phyloP scores from a whole-genome alignment of 2,113 vertebrate species.

The Campylorhamphus procurvoides region DNA sequence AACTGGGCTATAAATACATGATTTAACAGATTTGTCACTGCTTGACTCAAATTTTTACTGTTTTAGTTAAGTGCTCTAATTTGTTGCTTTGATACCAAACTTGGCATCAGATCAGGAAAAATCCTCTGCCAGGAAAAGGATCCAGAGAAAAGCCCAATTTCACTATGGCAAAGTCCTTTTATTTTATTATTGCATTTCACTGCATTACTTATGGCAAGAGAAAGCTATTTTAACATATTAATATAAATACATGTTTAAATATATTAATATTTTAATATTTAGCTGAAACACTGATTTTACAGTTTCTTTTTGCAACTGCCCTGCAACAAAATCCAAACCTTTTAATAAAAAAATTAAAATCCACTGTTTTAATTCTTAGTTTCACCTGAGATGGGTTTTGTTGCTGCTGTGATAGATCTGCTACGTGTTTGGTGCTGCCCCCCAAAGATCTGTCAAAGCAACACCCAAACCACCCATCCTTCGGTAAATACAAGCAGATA shows the following conservation, averaged over 20 bases:
- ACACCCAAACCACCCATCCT: background rate
- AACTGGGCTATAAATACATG: background rate
- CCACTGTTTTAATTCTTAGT: background rate
- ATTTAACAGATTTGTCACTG: background rate
- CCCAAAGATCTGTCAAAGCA: background rate
- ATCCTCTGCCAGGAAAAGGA: background rate
- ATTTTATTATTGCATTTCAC: background rate
- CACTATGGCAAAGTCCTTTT: background rate
- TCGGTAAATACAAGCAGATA: background rate
- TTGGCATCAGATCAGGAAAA: background rate
- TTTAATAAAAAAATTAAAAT: too few species aligned
- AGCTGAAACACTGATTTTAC: background rate
- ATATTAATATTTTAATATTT: background rate
- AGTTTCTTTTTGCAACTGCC: background rate
- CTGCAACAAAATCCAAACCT: background rate
- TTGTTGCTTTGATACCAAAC: background rate
- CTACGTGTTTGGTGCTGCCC: too few species aligned
- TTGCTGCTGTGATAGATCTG: background rate
- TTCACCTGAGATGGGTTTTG: background rate
- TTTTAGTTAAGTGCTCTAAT: background rate
- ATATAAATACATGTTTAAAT: background rate
- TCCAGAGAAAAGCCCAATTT: background rate
- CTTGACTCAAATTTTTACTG: background rate
- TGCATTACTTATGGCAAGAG: background rate
- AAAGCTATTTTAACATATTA: background rate